Percentiles rank a stretch among this genome's conserved stretches.
Evolutionary conservation across 1,140 invertebrate genomes (phyloP).

Genomic region (Brachystomella parvula): DNA sequence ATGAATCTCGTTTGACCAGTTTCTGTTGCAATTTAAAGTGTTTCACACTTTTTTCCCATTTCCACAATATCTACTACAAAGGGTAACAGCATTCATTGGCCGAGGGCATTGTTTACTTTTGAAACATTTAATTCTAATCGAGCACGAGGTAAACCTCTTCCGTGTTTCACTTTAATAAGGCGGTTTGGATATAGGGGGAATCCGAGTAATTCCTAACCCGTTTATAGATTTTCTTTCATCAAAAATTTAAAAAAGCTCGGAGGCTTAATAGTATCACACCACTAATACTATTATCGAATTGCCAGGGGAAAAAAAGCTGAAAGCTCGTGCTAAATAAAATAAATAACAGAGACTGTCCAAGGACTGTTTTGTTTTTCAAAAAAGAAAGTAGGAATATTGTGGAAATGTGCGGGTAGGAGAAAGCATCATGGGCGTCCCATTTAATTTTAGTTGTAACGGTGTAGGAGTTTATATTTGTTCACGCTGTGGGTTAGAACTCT

Average conservation of each 20-base stretch:
- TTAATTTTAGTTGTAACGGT: slow-evolving; percentile 13
- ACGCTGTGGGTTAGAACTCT: slow-evolving; percentile 16
- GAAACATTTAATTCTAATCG: not conserved
- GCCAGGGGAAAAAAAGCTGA: not conserved
- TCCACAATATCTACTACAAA: not conserved
- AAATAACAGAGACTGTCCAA: not conserved
- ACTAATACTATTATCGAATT: not conserved
- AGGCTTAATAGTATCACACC: not conserved
- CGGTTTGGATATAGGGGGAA: not conserved
- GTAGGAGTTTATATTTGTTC: slow-evolving; percentile 21
- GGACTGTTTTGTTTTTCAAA: not conserved
- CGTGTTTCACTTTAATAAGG: not conserved
- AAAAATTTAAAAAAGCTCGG: no score
- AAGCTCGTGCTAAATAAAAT: not conserved
- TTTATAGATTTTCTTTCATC: not conserved
- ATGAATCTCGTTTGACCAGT: not conserved
- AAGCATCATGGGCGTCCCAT: slow-evolving; percentile 13
- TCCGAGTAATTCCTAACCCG: not conserved
- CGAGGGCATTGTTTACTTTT: not conserved
- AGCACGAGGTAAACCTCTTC: not conserved
- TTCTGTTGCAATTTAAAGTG: not conserved
- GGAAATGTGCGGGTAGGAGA: not conserved
- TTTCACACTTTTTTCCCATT: not conserved
- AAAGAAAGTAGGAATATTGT: not conserved
- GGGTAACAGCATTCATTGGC: not conserved